Conservation (phyloP, 2,113 vertebrate species). For the Melanostigma gelatinosum region DNA sequence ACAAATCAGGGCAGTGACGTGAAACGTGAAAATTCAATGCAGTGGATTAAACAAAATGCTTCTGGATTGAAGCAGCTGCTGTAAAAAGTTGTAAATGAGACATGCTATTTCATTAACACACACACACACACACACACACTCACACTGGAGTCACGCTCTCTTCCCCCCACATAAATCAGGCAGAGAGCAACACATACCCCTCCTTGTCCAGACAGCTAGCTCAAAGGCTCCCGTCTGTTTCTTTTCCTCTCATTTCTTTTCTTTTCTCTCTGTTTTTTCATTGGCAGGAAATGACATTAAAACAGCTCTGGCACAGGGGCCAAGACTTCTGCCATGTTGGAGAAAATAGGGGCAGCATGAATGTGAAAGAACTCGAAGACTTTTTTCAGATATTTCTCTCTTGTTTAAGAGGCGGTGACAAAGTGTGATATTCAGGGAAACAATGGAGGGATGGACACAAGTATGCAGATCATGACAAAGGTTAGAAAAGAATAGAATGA, state of each 20-base stretch:
- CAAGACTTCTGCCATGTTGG: conserved; percentile 46
- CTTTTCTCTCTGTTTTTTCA: conserved; percentile 63
- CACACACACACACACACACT: conserved; percentile 18
- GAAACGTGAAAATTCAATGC: conserved; percentile 1
- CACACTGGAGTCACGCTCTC: conserved; percentile 5
- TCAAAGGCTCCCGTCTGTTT: conserved; percentile 77
- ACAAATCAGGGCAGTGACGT: background rate
- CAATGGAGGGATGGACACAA: background rate
- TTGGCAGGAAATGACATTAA: conserved; percentile 71
- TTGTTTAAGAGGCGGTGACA: conserved; percentile 2
- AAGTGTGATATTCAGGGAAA: background rate
- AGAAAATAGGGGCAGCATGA: conserved; percentile 53
- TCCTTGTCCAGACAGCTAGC: conserved; percentile 78
- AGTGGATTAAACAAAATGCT: conserved; percentile 1
- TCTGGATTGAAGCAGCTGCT: background rate
- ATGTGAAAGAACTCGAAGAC: conserved; percentile 50
- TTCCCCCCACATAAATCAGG: conserved; percentile 52
- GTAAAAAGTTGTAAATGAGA: background rate
- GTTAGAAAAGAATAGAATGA: background rate
- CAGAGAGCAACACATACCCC: conserved; percentile 74
- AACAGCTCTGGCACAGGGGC: conserved; percentile 58
- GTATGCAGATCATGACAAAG: background rate
- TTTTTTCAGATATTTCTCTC: background rate
- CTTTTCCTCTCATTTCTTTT: conserved; percentile 61
- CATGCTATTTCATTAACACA: background rate